Percentiles rank a stretch among this genome's conserved stretches.
These are phyloP conservation scores for Tortrix viridana DNA, from an alignment of 2,888 invertebrate genomes.

Conservation along the genomic window DNA sequence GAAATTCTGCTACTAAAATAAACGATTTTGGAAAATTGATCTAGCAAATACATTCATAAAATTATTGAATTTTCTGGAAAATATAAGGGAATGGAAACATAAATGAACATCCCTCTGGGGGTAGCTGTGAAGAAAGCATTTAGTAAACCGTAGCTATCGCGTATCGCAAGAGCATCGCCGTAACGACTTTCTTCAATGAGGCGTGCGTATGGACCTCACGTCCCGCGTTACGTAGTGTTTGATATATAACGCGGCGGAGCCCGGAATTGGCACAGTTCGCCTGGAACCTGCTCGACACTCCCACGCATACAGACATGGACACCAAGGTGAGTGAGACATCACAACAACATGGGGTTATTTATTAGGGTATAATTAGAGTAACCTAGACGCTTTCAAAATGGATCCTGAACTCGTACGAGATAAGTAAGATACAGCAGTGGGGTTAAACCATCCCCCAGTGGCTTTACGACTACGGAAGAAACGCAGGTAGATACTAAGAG, in stretches of 20 bases:
- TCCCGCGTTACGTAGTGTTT: slow-evolving; percentile 68
- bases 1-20: no score
- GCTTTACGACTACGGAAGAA: no score
- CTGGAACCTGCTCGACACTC: slow-evolving; percentile 69
- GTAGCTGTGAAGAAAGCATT: slow-evolving; percentile 45
- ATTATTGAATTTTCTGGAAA: no score
- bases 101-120: slow-evolving; percentile 11
- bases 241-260: slow-evolving; percentile 71
- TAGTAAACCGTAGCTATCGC: slow-evolving; percentile 54
- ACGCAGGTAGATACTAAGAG: no score
- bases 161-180: slow-evolving; percentile 68
- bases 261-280: slow-evolving; percentile 67
- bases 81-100: no score
- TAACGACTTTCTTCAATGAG: slow-evolving; percentile 80
- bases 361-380: background rate
- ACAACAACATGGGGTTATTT: slow-evolving; percentile 6
- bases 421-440: no score
- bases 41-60: no score
- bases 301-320: slow-evolving; percentile 76
- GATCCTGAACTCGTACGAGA: background rate
- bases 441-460: no score
- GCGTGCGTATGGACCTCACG: slow-evolving; percentile 74
- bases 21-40: no score
- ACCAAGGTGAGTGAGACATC: slow-evolving; percentile 69
- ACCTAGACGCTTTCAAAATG: background rate